Evolutionary conservation across 2,888 invertebrate species (phyloP).

Genomic region (Yponomeuta cagnagella): DNA sequence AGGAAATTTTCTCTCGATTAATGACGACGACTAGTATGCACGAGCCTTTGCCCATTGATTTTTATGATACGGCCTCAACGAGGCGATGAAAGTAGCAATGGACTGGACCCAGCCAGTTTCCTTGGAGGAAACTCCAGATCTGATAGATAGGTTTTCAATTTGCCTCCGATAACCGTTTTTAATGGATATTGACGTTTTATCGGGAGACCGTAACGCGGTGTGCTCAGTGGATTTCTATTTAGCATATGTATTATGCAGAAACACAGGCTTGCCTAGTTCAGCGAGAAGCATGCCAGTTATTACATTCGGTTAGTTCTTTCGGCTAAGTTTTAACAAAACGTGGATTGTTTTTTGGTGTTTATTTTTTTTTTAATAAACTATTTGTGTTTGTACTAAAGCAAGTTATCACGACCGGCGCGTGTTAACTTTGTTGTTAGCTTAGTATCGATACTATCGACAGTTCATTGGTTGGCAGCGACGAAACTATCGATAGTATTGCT

Average conservation of each 20-base stretch:
- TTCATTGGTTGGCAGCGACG: no score
- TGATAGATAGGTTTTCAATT: slow-evolving; percentile 2
- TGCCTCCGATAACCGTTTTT: neutral
- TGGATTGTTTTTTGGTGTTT: no score
- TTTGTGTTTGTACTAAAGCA: no score
- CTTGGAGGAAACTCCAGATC: neutral
- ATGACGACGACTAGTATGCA: neutral
- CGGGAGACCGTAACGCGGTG: neutral
- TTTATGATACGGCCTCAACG: neutral
- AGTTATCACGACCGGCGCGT: no score
- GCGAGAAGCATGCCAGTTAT: no score
- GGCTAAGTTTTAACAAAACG: no score
- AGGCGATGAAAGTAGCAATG: slow-evolving; percentile 4
- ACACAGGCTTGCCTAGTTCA: no score
- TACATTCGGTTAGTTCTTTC: no score
- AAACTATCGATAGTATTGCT: no score
- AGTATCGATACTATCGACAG: no score
- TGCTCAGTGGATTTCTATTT: neutral
- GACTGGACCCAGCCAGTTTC: neutral
- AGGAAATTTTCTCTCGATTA: neutral
- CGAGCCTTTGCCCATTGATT: neutral
- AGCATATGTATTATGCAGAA: neutral
- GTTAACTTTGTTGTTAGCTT: no score
- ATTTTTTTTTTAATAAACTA: no score
- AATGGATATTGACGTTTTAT: neutral